Evolutionary conservation across 1,140 invertebrate species (phyloP).

Genomic region (Cheumatopsyche charites): DNA sequence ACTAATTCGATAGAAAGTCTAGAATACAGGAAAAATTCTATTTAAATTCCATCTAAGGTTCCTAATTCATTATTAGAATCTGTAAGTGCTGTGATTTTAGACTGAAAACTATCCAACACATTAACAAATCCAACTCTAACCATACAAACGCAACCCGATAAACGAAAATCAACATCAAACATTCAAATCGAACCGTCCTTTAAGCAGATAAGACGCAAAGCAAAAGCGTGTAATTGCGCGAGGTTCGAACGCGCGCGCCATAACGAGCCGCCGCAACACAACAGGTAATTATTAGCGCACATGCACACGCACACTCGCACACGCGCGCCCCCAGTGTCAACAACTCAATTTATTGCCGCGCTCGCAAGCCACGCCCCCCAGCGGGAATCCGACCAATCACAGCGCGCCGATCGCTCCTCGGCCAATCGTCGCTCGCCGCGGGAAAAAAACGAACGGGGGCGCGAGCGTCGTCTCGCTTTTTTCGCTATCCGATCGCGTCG

Average conservation of each 20-base stretch:
- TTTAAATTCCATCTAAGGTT: no score
- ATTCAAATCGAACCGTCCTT: not conserved
- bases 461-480: not conserved
- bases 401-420: no score
- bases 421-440: not conserved
- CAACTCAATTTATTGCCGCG: conserved; percentile 39
- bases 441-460: conserved; percentile 5
- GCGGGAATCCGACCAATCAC: not conserved
- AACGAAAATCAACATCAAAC: no score
- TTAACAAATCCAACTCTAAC: no score
- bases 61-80: no score
- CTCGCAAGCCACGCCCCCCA: not conserved
- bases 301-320: conserved; percentile 6
- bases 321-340: conserved; percentile 17
- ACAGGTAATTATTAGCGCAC: conserved; percentile 32
- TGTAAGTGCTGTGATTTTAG: no score
- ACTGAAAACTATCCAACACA: no score
- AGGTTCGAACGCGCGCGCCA: not conserved
- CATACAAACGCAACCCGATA: no score
- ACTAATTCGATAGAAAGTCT: no score
- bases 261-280: conserved; percentile 30
- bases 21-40: no score
- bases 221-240: conserved; percentile 3
- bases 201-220: not conserved
- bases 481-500: not conserved